A percentile compares a stretch with the other conserved stretches of the same genome.
Evolutionary conservation across 1,140 invertebrate genomes (phyloP).

Genomic region (Bombus fervidus): DNA sequence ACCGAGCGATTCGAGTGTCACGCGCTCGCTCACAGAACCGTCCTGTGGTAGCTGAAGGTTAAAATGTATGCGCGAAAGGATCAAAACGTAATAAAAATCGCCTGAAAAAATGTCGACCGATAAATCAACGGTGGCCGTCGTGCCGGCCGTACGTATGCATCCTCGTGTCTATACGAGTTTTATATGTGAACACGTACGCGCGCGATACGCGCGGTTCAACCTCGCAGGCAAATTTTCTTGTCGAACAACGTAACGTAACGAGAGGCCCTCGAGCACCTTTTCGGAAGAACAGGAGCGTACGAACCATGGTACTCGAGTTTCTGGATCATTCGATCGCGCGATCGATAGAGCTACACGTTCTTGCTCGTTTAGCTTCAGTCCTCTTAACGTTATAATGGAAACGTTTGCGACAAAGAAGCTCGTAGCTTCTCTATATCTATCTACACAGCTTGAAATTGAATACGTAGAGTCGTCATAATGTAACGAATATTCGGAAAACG

Average conservation of each 20-base stretch:
- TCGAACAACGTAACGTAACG: conserved; percentile 65
- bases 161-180: conserved; percentile 28
- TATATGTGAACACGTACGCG: conserved; percentile 24
- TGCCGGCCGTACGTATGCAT: conserved; percentile 1
- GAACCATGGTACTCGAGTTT: not conserved
- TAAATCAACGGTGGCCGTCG: conserved; percentile 69
- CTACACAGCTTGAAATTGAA: too few species aligned
- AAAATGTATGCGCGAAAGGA: conserved; percentile 69
- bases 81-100: conserved; percentile 77
- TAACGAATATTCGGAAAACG: too few species aligned
- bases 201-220: conserved; percentile 44
- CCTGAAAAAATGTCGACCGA: conserved; percentile 74
- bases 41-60: conserved; percentile 36
- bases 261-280: conserved; percentile 45
- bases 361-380: not conserved
- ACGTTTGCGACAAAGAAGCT: not conserved
- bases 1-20: conserved; percentile 11
- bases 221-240: conserved; percentile 73
- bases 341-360: too few species aligned
- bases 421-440: too few species aligned
- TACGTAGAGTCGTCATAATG: rapidly evolving
- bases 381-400: not conserved
- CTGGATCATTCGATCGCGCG: not conserved
- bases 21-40: not conserved
- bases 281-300: conserved; percentile 34